Percentiles rank a stretch among this genome's conserved stretches.
phyloP scores from a whole-genome alignment of 2,888 invertebrate genomes.

The Cheilosia variabilis region DNA sequence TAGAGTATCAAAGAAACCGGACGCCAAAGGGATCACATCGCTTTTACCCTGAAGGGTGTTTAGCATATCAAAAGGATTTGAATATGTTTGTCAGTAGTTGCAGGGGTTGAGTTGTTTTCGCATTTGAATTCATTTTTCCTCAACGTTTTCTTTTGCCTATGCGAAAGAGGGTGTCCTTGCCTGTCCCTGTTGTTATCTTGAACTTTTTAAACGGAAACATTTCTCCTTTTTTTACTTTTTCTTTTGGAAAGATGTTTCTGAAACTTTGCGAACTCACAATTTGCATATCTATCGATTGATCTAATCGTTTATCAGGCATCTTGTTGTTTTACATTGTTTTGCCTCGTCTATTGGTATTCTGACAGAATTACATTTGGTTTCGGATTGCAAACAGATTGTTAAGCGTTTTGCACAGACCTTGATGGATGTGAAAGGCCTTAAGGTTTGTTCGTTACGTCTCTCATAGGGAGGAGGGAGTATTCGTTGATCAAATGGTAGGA shows the following conservation, averaged over 20 bases:
- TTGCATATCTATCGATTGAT: constrained; percentile 46
- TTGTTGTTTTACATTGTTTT: constrained; percentile 45
- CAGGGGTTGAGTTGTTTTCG: constrained; percentile 23
- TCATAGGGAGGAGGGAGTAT: too few relatives aligned
- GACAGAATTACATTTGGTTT: constrained; percentile 50
- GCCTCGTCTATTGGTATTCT: constrained; percentile 8
- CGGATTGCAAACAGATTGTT: constrained; percentile 54
- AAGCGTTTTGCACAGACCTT: not conserved
- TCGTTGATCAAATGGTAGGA: too few relatives aligned
- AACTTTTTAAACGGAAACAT: constrained; percentile 29
- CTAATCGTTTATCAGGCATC: constrained; percentile 42
- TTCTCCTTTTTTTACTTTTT: not conserved
- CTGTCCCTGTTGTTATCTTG: constrained; percentile 37
- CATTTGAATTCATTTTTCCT: constrained; percentile 41
- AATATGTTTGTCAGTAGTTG: constrained; percentile 55
- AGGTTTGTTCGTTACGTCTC: not conserved
- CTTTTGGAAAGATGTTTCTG: not conserved
- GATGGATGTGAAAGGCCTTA: not conserved
- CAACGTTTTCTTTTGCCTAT: not conserved
- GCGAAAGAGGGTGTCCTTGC: not conserved
- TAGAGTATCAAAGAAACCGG: constrained; percentile 42
- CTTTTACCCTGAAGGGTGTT: constrained; percentile 33
- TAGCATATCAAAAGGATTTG: constrained; percentile 71
- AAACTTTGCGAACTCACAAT: constrained; percentile 6
- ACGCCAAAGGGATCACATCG: constrained; percentile 55